Evolutionary conservation across 2,797 vertebrate species (phyloP), one percentile per base, ranked within the genome.

Genomic region (Sphaeramia orbicularis): DNA sequence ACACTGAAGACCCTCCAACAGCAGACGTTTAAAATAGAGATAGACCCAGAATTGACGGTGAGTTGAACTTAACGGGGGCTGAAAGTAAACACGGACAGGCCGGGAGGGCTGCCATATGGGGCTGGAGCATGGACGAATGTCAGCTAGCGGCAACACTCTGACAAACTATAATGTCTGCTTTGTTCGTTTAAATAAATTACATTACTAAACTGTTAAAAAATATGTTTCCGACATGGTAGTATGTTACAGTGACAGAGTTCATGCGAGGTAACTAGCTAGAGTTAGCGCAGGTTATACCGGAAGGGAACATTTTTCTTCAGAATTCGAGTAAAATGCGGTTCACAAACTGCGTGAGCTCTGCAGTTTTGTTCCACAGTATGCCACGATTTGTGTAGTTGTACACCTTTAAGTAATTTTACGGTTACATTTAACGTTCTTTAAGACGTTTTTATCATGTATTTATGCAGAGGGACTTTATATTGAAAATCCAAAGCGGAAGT

Each of bases 1-100:
- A 95, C 93, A 36, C 72, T 95, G 79, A 95, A 94, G 87, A 95
- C 94, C 48, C 93, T 95, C 48, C 93, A 95, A 49, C 94, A 95
- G 77, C 94, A 95, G 72, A 95, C 94, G 38, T 95, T 95, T 77
- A 93, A 91, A 67, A 89, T 95, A 57, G 80, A 92, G 53, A 91
- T 95, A 65, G 91, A 94, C 53, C 87, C 91, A 35, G 91, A 93
- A 70, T 43, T 91, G 65, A 92, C 92, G 93, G 94, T 95, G 85
- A 93, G 93, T 92, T 62, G 53, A 89, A 89, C 86, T 91, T 86
- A 76, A 36, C 65, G 71, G 73, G 56, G 70, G 32, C 68, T 68
- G 68, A 78, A 72, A 35, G 90, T 89, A 88, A 92, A 90, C 85
- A 87, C 61, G 76, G 74, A 37, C 51, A 55, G 86, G 75, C 76